phyloP scores from a whole-genome alignment of 2,113 vertebrate genomes.

The Tinamus guttatus region DNA sequence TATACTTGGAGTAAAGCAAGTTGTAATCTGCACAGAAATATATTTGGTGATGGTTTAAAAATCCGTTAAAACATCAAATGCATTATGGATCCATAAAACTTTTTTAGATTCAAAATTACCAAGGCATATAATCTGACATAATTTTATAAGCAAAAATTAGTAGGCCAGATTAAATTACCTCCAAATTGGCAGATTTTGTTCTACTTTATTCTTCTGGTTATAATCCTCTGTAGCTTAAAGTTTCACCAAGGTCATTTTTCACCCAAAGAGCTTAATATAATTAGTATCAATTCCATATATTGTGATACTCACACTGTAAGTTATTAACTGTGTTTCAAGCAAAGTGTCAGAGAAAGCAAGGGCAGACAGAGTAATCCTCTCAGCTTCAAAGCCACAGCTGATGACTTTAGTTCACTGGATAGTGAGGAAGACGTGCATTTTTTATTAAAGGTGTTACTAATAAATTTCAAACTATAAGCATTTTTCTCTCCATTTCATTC shows the following conservation, averaged over 20 bases:
- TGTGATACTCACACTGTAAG: slow-evolving; percentile 55
- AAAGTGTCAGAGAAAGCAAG: slow-evolving; percentile 67
- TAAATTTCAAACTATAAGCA: slow-evolving; percentile 38
- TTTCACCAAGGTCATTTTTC: slow-evolving; percentile 74
- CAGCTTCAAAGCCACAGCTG: slow-evolving; percentile 73
- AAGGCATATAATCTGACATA: slow-evolving; percentile 8
- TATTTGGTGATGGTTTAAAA: slow-evolving; percentile 3
- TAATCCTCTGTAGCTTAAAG: slow-evolving; percentile 15
- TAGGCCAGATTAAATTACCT: slow-evolving; percentile 54
- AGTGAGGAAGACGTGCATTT: slow-evolving; percentile 57
- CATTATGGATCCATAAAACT: neutral
- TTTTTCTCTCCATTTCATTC: slow-evolving; percentile 25
- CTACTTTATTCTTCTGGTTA: slow-evolving; percentile 61
- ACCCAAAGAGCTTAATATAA: slow-evolving; percentile 69
- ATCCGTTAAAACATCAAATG: neutral
- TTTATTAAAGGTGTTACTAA: slow-evolving; percentile 70
- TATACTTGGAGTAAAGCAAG: neutral
- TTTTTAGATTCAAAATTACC: slow-evolving; percentile 37
- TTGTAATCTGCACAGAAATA: neutral
- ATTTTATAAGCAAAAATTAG: slow-evolving; percentile 39
- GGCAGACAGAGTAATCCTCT: slow-evolving; percentile 65
- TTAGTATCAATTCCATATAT: slow-evolving; percentile 77
- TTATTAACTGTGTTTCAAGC: slow-evolving; percentile 78
- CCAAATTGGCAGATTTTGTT: slow-evolving; percentile 50
- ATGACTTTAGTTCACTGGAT: slow-evolving; percentile 70